Percentiles rank a stretch among this genome's conserved stretches.
Evolutionary conservation across 2,888 invertebrate species (phyloP).

Genomic region (Nemoura dubitans): DNA sequence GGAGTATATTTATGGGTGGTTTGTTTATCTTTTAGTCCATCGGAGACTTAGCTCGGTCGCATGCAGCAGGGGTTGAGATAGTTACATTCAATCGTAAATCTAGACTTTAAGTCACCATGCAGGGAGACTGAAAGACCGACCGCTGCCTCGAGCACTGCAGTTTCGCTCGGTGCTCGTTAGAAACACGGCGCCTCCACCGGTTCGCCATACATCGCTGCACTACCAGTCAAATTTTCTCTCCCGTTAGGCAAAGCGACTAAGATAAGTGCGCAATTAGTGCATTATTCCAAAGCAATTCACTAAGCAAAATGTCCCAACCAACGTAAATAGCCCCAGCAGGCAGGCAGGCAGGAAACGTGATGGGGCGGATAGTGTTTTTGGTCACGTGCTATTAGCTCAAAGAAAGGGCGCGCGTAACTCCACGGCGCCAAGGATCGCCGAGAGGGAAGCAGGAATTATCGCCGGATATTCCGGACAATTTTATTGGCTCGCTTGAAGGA

Average conservation of each 20-base stretch:
- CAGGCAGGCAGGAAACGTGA: neutral
- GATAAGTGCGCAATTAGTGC: neutral
- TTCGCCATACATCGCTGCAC: neutral
- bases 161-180: neutral
- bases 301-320: neutral
- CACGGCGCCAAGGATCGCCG: neutral
- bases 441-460: slow-evolving; percentile 27
- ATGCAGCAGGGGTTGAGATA: slow-evolving; percentile 12
- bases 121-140: neutral
- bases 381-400: neutral
- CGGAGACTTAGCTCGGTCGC: slow-evolving; percentile 13
- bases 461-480: slow-evolving; percentile 16
- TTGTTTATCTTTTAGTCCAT: slow-evolving; percentile 39
- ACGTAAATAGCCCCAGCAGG: neutral
- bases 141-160: neutral
- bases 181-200: slow-evolving; percentile 20
- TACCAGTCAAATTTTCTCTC: neutral
- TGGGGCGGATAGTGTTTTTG: neutral
- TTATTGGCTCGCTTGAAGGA: slow-evolving; percentile 25
- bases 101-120: neutral
- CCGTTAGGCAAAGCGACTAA: neutral
- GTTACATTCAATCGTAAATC: slow-evolving; percentile 12
- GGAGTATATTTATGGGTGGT: slow-evolving; percentile 35
- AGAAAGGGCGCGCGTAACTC: neutral
- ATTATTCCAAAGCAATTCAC: neutral